Percentiles rank a stretch among this genome's conserved stretches.
Evolutionary conservation across 2,113 vertebrate genomes (phyloP).

Genomic region (Sander lucioperca): DNA sequence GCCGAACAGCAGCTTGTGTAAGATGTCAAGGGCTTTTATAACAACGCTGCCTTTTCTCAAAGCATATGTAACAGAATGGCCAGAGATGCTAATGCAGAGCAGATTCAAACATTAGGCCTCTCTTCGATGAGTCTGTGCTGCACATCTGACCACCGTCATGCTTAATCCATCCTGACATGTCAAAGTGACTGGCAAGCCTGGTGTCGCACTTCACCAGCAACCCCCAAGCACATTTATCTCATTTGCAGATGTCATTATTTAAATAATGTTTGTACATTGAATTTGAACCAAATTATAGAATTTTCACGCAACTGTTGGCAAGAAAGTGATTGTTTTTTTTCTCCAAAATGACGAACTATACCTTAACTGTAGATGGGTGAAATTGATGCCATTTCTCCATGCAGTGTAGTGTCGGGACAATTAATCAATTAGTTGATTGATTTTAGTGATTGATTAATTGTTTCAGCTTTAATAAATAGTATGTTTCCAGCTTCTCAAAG

Average conservation of each 20-base stretch:
- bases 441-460: neutral
- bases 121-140: slow-evolving; percentile 44
- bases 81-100: slow-evolving; percentile 50
- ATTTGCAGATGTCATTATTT: slow-evolving; percentile 3
- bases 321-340: neutral
- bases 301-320: neutral
- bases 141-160: slow-evolving; percentile 65
- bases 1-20: slow-evolving; percentile 35
- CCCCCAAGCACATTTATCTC: slow-evolving; percentile 21
- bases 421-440: neutral
- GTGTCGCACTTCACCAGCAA: slow-evolving; percentile 43
- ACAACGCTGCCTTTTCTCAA: slow-evolving; percentile 40
- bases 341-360: too few relatives aligned
- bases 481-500: too few relatives aligned
- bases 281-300: neutral
- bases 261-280: neutral
- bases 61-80: slow-evolving; percentile 26
- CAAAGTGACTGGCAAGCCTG: slow-evolving; percentile 36
- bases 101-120: slow-evolving; percentile 41
- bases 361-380: neutral
- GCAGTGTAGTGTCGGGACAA: neutral
- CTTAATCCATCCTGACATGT: slow-evolving; percentile 69
- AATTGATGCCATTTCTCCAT: neutral
- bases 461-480: too few relatives aligned
- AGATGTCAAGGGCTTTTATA: slow-evolving; percentile 29